Percentiles rank a stretch among this genome's conserved stretches.
These are phyloP conservation scores for Gracilinanus agilis DNA, from an alignment of 2,113 vertebrate genomes.

Conservation along the genomic window DNA sequence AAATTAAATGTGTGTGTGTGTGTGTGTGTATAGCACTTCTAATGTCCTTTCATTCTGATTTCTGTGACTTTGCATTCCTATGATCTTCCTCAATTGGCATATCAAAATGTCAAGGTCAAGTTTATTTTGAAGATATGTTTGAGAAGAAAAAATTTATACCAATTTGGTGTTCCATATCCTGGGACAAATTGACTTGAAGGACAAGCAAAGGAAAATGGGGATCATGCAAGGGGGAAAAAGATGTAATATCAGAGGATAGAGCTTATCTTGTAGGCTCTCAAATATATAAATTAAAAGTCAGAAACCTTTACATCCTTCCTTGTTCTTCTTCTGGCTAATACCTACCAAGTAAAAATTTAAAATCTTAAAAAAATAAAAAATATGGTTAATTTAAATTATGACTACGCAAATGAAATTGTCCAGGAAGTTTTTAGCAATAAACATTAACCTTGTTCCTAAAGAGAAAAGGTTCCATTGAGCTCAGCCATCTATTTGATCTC, in stretches of 20 bases:
- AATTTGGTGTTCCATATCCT: slow-evolving; percentile 14
- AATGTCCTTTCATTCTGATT: neutral
- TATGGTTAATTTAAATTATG: too few relatives aligned
- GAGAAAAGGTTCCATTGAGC: too few relatives aligned
- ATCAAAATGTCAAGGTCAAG: neutral
- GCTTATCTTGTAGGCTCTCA: neutral
- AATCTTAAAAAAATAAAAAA: too few relatives aligned
- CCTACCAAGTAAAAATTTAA: neutral
- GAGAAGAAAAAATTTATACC: neutral
- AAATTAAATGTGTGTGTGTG: too few relatives aligned
- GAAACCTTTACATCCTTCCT: neutral
- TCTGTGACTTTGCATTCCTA: neutral
- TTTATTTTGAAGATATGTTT: slow-evolving; percentile 43
- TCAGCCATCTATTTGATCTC: too few relatives aligned
- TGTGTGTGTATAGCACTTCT: neutral
- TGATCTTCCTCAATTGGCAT: neutral
- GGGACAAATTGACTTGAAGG: slow-evolving; percentile 1
- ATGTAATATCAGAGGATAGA: neutral
- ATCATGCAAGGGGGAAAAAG: neutral
- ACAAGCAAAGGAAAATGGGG: neutral
- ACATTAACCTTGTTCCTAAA: too few relatives aligned
- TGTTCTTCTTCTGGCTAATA: slow-evolving; percentile 1
- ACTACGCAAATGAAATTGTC: too few relatives aligned
- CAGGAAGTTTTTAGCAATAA: too few relatives aligned
- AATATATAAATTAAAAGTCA: too few relatives aligned